These are phyloP conservation scores for Tupaia chinensis DNA, from an alignment of 2,113 vertebrate genomes.

Conservation along the genomic window DNA sequence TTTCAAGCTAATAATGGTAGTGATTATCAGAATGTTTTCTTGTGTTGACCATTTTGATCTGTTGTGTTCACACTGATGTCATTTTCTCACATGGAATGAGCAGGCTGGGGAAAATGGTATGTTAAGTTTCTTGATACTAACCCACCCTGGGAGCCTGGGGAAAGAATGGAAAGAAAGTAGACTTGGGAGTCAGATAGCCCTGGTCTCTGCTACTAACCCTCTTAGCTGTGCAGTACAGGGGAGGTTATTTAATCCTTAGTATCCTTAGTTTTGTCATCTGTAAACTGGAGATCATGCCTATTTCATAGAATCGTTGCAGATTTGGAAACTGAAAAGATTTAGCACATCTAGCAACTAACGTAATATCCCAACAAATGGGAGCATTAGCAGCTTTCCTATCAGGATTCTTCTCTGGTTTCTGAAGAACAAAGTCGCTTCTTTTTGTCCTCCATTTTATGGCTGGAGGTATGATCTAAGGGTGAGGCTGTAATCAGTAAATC, in stretches of 20 bases:
- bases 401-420: background rate
- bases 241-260: accelerated
- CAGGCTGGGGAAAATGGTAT: background rate
- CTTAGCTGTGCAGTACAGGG: background rate
- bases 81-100: accelerated
- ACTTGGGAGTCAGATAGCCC: accelerated
- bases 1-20: background rate
- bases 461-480: too few species aligned
- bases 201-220: too few species aligned
- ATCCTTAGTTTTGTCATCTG: too few species aligned
- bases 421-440: background rate
- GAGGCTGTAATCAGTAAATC: background rate
- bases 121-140: background rate
- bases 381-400: accelerated
- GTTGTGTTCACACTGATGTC: accelerated
- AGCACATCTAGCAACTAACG: accelerated
- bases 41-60: background rate
- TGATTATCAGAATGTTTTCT: background rate
- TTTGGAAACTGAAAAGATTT: background rate
- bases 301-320: too few species aligned
- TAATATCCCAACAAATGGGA: accelerated
- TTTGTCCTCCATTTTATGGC: accelerated
- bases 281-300: background rate
- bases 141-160: background rate
- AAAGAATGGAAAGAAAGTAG: accelerated